Percentiles rank a stretch among this genome's conserved stretches.
Conservation (phyloP, 2,797 vertebrate species). For the Notolepis coatsorum region DNA sequence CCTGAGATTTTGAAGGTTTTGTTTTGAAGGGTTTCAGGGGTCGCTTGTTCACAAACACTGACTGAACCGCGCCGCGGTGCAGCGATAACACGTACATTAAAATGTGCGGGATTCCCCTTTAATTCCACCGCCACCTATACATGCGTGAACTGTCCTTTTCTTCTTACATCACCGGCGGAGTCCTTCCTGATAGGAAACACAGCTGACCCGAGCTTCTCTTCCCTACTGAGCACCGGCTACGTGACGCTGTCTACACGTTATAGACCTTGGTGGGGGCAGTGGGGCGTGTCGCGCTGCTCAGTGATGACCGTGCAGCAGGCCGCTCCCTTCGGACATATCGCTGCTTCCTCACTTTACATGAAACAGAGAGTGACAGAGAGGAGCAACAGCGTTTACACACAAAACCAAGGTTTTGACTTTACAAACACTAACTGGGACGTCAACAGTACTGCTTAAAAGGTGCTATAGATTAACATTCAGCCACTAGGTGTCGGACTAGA, state of each 20-base stretch:
- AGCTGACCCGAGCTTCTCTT: constrained; percentile 57
- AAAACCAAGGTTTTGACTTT: background rate
- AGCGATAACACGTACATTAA: too few species aligned
- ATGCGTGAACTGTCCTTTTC: constrained; percentile 21
- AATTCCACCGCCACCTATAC: constrained; percentile 36
- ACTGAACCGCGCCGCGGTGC: too few species aligned
- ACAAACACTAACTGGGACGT: too few species aligned
- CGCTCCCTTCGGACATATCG: constrained; percentile 91
- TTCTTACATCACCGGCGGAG: constrained; percentile 8
- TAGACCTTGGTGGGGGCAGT: constrained; percentile 84
- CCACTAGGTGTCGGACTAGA: too few species aligned
- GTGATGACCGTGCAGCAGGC: constrained; percentile 71
- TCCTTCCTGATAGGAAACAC: constrained; percentile 14
- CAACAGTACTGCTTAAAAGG: too few species aligned
- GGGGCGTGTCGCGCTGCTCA: constrained; percentile 70
- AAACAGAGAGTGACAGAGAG: constrained; percentile 9
- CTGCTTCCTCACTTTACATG: constrained; percentile 87
- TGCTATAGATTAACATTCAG: too few species aligned
- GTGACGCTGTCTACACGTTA: constrained; percentile 77
- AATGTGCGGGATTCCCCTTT: too few species aligned
- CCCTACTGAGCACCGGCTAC: constrained; percentile 24
- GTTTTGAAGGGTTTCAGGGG: too few species aligned
- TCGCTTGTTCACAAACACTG: too few species aligned
- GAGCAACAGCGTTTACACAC: background rate
- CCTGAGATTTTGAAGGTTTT: too few species aligned